These are phyloP conservation scores for Mormyrus iriodes DNA, from an alignment of 2,113 vertebrate genomes.

Conservation along the genomic window DNA sequence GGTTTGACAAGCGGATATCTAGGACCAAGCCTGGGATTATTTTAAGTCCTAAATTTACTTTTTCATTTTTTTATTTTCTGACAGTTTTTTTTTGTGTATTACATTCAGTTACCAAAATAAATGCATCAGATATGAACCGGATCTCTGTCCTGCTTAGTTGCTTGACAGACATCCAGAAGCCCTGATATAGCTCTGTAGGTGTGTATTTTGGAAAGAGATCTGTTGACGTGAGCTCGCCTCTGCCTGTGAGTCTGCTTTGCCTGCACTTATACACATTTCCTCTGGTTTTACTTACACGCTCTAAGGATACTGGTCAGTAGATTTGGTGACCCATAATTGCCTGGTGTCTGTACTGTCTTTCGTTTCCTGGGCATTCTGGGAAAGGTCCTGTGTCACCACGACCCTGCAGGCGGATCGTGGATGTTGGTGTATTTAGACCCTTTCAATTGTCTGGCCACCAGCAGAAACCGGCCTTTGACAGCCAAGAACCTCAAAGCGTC, in stretches of 20 bases:
- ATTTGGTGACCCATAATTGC: neutral
- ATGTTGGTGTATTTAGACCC: neutral
- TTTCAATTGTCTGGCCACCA: neutral
- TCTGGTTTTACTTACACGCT: neutral
- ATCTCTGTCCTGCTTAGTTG: neutral
- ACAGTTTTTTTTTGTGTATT: neutral
- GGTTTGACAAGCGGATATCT: neutral
- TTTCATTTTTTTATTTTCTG: neutral
- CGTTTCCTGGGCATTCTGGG: neutral
- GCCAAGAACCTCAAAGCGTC: neutral
- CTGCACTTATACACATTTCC: neutral
- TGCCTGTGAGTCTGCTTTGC: neutral
- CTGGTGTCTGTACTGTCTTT: neutral
- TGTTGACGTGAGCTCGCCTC: neutral
- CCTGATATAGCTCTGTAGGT: neutral
- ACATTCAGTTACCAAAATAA: constrained; percentile 11
- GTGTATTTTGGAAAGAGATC: neutral
- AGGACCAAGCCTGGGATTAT: neutral
- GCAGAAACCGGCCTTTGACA: neutral
- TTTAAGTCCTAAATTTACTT: neutral
- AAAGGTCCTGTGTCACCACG: neutral
- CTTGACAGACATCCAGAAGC: neutral
- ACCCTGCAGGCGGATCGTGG: neutral
- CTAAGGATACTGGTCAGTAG: neutral
- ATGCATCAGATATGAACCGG: neutral